These are phyloP conservation scores for Sicus ferrugineus DNA, from an alignment of 2,888 invertebrate genomes.

Conservation along the genomic window DNA sequence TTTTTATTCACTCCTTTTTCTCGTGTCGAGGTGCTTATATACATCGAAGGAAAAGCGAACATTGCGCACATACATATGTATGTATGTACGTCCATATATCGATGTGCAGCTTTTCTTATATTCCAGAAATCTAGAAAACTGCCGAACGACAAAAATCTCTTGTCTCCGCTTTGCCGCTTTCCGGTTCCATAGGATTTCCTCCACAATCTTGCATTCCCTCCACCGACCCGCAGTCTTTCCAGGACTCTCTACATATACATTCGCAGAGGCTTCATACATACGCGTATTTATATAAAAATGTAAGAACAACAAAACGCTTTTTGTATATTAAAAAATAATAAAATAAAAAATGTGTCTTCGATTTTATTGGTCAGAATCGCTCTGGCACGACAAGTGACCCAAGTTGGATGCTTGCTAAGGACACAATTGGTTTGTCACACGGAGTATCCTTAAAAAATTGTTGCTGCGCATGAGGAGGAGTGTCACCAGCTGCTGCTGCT, in stretches of 20 bases:
- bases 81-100: background rate
- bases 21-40: background rate
- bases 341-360: slow-evolving; percentile 32
- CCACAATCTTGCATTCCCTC: background rate
- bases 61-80: background rate
- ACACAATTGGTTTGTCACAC: slow-evolving; percentile 51
- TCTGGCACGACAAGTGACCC: slow-evolving; percentile 46
- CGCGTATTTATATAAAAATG: background rate
- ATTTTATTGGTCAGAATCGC: slow-evolving; percentile 50
- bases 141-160: slow-evolving; percentile 8
- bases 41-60: background rate
- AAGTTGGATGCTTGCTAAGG: slow-evolving; percentile 47
- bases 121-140: background rate
- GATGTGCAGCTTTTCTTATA: background rate
- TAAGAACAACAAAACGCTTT: slow-evolving; percentile 15
- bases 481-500: slow-evolving; percentile 36
- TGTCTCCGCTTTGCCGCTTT: background rate
- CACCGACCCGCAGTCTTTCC: background rate
- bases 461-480: slow-evolving; percentile 40
- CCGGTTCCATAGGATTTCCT: background rate
- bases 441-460: slow-evolving; percentile 37
- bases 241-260: background rate
- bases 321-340: background rate
- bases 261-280: background rate
- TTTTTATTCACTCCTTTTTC: slow-evolving; percentile 20